Base-by-base conservation (phyloP, 1,140 invertebrate species). In the Rhyacophila brunnea region DNA sequence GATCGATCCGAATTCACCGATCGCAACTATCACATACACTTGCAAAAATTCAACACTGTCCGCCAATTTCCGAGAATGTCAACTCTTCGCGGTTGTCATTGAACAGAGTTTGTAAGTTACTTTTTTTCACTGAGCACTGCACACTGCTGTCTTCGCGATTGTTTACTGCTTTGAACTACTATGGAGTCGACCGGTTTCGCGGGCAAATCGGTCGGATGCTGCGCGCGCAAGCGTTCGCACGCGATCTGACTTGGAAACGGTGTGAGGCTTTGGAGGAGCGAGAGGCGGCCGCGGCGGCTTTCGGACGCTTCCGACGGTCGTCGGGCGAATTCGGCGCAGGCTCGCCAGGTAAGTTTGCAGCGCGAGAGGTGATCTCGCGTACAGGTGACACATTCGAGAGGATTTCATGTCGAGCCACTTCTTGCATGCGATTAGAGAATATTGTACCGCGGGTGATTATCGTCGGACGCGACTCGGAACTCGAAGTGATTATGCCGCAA, bases 181-280 rank as follows among this genome's bases (percentile, higher is more conserved):
- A 9, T 28, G 23, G 9, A 28, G 23, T 28, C 23, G 23, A 28
- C 23, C 23, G 23, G 23, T 28, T 28, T 28, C 23, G 23, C 23
- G 23, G 23, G 23, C 23, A 28, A 28, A 28, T 28, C 23, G 23
- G 3, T 5, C 23, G 11, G 38, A 40, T 15, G 38, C 38, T 40
- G 38, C 38, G 38, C 38, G 38, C 38, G 38, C 38, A 28, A 28
- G 11, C 38, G 38, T 40, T 40, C 38, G 38, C 38, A 15, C 15
- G 38, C 38, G 38, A 40, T 40, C 4, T 40, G 38, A 40, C 38
- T n/a, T 40, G 4, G 38, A 15, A 40, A 15, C 38, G 38, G 38
- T 40, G 11, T 40, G 38, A 40, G 38, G 38, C 38, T 40, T n/a
- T 11, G 38, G 38, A n/a, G 38, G 38, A 15, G 38, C 38, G 38